A percentile compares a stretch with the other conserved stretches of the same genome.
These are phyloP conservation scores for Synanthedon vespiformis DNA, from an alignment of 2,888 invertebrate species.

Conservation along the genomic window DNA sequence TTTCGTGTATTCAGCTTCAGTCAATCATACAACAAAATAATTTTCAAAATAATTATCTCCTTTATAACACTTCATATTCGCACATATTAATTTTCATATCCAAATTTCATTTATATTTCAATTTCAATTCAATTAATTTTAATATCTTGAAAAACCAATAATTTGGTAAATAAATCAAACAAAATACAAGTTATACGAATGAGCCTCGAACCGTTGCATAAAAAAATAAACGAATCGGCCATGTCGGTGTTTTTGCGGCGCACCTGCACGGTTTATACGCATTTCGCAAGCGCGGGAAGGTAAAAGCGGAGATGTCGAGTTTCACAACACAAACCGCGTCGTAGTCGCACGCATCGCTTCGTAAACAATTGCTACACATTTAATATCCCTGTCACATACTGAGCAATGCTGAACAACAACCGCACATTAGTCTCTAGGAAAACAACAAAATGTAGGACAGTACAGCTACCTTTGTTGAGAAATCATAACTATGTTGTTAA, in stretches of 20 bases:
- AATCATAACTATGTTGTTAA: slow-evolving; percentile 1
- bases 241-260: slow-evolving; percentile 49
- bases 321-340: slow-evolving; percentile 52
- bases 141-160: too few relatives aligned
- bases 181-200: background rate
- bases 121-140: too few relatives aligned
- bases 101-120: too few relatives aligned
- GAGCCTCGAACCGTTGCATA: slow-evolving; percentile 37
- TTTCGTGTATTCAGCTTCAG: too few relatives aligned
- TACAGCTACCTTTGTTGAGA: slow-evolving; percentile 5
- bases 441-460: background rate
- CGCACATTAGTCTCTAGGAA: background rate
- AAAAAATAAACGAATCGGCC: slow-evolving; percentile 61
- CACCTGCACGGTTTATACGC: slow-evolving; percentile 71
- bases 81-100: too few relatives aligned
- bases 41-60: too few relatives aligned
- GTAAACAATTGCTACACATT: slow-evolving; percentile 16
- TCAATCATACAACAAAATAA: too few relatives aligned
- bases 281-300: slow-evolving; percentile 68
- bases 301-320: slow-evolving; percentile 67
- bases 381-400: background rate
- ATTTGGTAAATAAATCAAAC: too few relatives aligned
- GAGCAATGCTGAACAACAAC: background rate
- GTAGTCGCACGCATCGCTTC: slow-evolving; percentile 32
- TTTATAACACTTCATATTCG: too few relatives aligned